Evolutionary conservation across 2,113 vertebrate genomes (phyloP).

Genomic region (Microcebus lehilahytsara): DNA sequence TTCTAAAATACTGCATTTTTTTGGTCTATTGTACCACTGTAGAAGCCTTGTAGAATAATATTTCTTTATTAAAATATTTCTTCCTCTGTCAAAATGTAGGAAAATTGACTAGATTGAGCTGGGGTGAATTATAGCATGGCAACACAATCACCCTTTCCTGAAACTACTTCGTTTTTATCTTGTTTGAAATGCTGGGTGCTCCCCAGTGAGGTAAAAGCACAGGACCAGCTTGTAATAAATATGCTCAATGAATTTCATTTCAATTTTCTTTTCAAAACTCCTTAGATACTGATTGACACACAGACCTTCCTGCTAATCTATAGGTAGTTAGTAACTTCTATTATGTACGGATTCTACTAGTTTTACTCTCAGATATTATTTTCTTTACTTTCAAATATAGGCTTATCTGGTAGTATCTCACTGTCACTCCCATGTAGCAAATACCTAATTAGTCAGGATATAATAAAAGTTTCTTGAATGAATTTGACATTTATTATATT

Average conservation of each 20-base stretch:
- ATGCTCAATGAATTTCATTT: background rate
- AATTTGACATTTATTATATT: background rate
- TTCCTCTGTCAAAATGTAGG: background rate
- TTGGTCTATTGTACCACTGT: too few species aligned
- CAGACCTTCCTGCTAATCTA: background rate
- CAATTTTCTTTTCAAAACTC: background rate
- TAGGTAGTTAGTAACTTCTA: background rate
- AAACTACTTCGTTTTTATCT: background rate
- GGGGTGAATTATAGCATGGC: background rate
- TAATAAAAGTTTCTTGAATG: background rate
- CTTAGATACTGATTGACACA: background rate
- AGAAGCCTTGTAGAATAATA: too few species aligned
- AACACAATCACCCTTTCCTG: background rate
- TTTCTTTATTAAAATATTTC: constrained; percentile 31
- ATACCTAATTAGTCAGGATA: background rate
- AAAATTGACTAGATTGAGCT: background rate
- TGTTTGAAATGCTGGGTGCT: background rate
- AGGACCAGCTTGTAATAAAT: background rate
- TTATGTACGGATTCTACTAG: background rate
- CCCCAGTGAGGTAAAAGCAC: background rate
- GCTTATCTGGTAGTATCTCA: background rate
- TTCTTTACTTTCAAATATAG: background rate
- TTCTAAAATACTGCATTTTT: too few species aligned
- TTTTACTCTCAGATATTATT: constrained; percentile 13
- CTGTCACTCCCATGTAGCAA: background rate